Evolutionary conservation across 2,888 invertebrate species (phyloP).

Genomic region (Ichneumoninae sp.): DNA sequence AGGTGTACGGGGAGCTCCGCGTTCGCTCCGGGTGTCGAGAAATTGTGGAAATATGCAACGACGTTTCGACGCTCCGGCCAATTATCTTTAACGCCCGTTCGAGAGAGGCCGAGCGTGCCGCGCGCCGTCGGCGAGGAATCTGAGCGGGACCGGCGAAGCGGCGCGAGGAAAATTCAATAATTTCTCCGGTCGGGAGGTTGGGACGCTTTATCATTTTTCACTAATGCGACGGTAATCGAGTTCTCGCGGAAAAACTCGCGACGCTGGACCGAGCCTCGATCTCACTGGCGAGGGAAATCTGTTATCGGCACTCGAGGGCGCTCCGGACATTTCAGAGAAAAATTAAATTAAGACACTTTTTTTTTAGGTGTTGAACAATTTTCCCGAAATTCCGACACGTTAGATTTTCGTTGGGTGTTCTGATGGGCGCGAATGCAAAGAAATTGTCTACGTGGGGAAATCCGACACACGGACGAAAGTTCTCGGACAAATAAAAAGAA

Average conservation of each 20-base stretch:
- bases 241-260: not conserved
- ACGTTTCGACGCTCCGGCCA: conserved; percentile 24
- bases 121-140: not conserved
- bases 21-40: not conserved
- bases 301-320: not conserved
- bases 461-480: conserved; percentile 6
- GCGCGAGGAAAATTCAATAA: not conserved
- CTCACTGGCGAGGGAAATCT: not conserved
- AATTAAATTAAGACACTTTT: not conserved
- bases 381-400: no score
- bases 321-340: no score
- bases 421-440: not conserved
- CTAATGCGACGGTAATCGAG: not conserved
- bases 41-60: not conserved
- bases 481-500: no score
- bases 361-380: no score
- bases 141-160: not conserved
- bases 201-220: not conserved
- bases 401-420: no score
- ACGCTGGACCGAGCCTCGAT: not conserved
- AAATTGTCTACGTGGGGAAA: conserved; percentile 7
- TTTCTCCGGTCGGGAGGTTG: not conserved
- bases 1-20: not conserved
- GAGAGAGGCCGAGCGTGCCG: not conserved
- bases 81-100: conserved; percentile 18